These are phyloP conservation scores for Manis pentadactyla DNA, from an alignment of 2,797 vertebrate species.

Conservation along the genomic window DNA sequence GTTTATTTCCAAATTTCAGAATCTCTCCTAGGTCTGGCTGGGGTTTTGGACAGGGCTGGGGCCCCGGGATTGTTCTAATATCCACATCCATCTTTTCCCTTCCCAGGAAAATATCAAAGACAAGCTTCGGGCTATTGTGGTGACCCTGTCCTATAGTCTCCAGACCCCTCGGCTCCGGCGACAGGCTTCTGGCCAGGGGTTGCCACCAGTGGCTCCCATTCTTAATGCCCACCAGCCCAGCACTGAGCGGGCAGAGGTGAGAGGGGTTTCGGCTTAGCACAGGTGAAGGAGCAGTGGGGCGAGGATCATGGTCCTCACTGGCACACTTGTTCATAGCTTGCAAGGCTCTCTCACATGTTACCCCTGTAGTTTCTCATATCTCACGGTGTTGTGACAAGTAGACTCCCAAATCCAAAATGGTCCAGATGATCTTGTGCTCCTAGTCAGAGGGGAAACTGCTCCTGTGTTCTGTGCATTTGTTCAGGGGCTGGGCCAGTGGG, in stretches of 20 bases:
- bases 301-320: neutral
- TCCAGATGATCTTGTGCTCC: neutral
- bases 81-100: neutral
- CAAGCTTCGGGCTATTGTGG: constrained; percentile 93
- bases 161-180: constrained; percentile 85
- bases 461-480: neutral
- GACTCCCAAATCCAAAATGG: neutral
- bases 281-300: neutral
- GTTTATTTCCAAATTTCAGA: neutral
- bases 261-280: neutral
- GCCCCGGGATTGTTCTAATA: neutral
- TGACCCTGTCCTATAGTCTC: constrained; percentile 92
- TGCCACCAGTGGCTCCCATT: constrained; percentile 89
- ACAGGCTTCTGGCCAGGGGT: constrained; percentile 84
- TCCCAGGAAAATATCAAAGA: constrained; percentile 90
- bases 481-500: neutral
- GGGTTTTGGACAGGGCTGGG: neutral
- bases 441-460: neutral
- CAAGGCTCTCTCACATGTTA: neutral
- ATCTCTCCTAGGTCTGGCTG: neutral
- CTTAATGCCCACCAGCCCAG: constrained; percentile 91
- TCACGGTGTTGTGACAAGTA: neutral
- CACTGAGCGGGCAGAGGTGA: constrained; percentile 91
- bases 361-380: neutral
- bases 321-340: neutral